phyloP scores from a whole-genome alignment of 2,888 invertebrate genomes.

The Abrostola triplasia region DNA sequence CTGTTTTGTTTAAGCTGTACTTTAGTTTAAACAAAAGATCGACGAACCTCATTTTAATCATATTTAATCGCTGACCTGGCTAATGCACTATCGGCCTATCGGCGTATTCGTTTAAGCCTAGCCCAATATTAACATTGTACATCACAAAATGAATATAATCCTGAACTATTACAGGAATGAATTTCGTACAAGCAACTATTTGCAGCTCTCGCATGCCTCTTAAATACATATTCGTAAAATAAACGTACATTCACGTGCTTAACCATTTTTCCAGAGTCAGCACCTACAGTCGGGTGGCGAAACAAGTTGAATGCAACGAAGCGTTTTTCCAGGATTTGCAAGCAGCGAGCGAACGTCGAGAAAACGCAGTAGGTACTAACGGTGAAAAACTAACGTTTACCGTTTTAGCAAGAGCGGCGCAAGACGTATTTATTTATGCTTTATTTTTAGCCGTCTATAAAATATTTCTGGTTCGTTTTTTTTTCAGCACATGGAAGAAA shows the following conservation, averaged over 20 bases:
- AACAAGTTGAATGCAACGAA: constrained; percentile 65
- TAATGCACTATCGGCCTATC: no score
- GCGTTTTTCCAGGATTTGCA: constrained; percentile 61
- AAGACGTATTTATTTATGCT: constrained; percentile 22
- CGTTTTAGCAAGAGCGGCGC: constrained; percentile 9
- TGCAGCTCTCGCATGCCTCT: constrained; percentile 14
- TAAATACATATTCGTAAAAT: constrained; percentile 21
- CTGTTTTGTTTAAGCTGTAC: no score
- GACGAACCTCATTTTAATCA: no score
- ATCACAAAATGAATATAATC: constrained; percentile 1
- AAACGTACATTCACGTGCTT: constrained; percentile 32
- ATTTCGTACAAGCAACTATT: constrained; percentile 14
- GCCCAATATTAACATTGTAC: no score
- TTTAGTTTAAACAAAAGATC: no score
- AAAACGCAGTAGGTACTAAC: constrained; percentile 45
- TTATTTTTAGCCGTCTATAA: constrained; percentile 25
- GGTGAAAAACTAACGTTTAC: constrained; percentile 42
- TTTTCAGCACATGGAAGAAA: constrained; percentile 27
- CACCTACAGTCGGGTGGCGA: constrained; percentile 51
- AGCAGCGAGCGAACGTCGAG: constrained; percentile 51
- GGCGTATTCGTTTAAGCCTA: no score
- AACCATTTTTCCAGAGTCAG: constrained; percentile 50
- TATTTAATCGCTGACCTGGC: no score
- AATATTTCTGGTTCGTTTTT: constrained; percentile 33
- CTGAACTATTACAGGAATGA: constrained; percentile 1